Evolutionary conservation across 1,140 invertebrate species (phyloP), one percentile per base, ranked within the genome.

Genomic region (Ceratoteleas bidentatus): DNA sequence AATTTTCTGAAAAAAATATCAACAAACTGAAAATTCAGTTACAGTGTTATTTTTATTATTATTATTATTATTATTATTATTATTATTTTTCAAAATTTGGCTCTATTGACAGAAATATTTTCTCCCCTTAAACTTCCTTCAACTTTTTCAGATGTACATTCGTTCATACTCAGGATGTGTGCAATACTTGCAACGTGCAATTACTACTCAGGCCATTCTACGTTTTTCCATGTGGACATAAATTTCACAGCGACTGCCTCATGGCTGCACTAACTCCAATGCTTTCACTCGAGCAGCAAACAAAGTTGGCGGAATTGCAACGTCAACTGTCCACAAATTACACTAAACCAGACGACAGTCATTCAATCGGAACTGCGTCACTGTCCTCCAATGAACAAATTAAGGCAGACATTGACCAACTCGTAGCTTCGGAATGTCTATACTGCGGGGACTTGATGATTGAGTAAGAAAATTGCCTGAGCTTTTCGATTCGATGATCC

Each of bases 401-500:
- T 0, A 94, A 96, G 90, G 92, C 94, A 16, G 95, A 98, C 84
- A 94, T 99, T 36, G 97, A 99, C 90, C 95, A 97, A 78, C 94
- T 99, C 0, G 92, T 99, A 7, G 97, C 97, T 0, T 94, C 94
- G 6, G 98, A 99, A 89, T 99, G 98, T 90, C 91, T 98, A 0
- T 98, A 96, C 88, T 99, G 98, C 91, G 98, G 98, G 7, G 96
- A 97, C 85, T 93, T 96, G 83, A 97, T 98, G 94, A 98, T 99
- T 77, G 94, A 94, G 87, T 95, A 81, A 87, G 88, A n/a, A 24
- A 24, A 24, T 24, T 24, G 1, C 24, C 24, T 24, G 24, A 24
- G 1, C 24, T 24, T 24, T 24, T 24, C 1, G 24, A 24, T 24
- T 24, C 24, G 24, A 24, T 4, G 1, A 2, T 4, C 24, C 24